These are phyloP conservation scores for Eristalis pertinax DNA, from an alignment of 2,888 invertebrate species.

Conservation along the genomic window DNA sequence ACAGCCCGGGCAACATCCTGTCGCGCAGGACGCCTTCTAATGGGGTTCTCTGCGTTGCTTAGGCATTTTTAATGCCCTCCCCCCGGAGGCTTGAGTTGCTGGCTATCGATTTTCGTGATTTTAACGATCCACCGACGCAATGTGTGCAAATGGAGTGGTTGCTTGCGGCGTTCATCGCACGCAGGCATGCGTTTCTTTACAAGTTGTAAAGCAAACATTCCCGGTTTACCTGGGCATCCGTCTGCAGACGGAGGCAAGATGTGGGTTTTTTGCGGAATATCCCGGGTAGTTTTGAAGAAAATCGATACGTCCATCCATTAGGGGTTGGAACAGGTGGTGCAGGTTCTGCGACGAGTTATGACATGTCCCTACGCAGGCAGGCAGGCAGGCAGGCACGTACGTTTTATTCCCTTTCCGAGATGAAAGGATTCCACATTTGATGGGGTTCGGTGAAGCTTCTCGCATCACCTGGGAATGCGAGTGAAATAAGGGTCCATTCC, in stretches of 20 bases:
- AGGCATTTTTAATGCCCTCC: not conserved
- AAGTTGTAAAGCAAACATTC: not conserved
- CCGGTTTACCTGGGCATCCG: not conserved
- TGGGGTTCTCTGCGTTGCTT: not conserved
- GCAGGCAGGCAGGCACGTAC: not conserved
- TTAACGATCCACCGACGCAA: not conserved
- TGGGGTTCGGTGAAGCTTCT: not conserved
- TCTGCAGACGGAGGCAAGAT: not conserved
- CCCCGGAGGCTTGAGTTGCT: not conserved
- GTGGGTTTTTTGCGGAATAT: not conserved
- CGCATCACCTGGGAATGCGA: not conserved
- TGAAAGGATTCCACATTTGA: not conserved
- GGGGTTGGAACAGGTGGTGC: not conserved
- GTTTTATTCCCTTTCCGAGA: not conserved
- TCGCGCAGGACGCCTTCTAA: not conserved
- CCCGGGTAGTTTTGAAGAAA: not conserved
- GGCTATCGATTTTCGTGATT: not conserved
- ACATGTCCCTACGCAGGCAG: not conserved
- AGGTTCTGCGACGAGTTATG: not conserved
- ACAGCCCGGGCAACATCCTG: not conserved
- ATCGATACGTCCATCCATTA: not conserved
- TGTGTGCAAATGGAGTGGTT: not conserved
- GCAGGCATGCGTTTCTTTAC: not conserved
- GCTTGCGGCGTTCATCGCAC: not conserved
- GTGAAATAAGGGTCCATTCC: not conserved